Evolutionary conservation across 2,888 invertebrate genomes (phyloP).

Genomic region (Drosophila anceps): DNA sequence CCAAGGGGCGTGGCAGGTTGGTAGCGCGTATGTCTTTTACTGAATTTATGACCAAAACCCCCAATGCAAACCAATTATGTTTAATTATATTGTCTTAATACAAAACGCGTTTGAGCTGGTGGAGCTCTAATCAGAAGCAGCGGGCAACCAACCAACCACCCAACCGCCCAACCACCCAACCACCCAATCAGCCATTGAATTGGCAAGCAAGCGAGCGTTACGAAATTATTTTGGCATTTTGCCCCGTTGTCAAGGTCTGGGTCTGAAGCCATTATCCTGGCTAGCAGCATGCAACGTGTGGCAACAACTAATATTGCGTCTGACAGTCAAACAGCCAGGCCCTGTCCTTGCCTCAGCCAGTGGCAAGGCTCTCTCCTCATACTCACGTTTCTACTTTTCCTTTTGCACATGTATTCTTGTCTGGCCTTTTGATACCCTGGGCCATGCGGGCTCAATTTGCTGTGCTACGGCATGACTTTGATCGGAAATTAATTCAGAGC

Average conservation of each 20-base stretch:
- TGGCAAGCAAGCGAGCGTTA: conserved; percentile 58
- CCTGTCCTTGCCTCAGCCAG: not conserved
- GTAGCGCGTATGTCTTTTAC: not conserved
- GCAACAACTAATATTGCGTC: conserved; percentile 14
- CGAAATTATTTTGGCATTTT: conserved; percentile 69
- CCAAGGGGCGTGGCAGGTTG: not conserved
- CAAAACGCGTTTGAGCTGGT: conserved; percentile 17
- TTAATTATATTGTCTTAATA: conserved; percentile 37
- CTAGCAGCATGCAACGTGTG: conserved; percentile 28
- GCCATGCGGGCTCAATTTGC: not conserved
- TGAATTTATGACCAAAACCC: not conserved
- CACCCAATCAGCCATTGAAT: conserved; percentile 6
- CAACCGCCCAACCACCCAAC: not conserved
- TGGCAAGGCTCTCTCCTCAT: not conserved
- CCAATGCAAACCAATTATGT: conserved; percentile 18
- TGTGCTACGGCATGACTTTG: not conserved
- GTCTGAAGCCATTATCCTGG: conserved; percentile 34
- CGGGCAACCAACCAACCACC: not conserved
- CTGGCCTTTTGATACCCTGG: not conserved
- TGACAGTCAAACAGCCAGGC: conserved; percentile 19
- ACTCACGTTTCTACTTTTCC: not conserved
- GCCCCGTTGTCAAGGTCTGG: conserved; percentile 61
- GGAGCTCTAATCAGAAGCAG: conserved; percentile 29
- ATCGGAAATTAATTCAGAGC: not conserved
- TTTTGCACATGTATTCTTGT: not conserved